Percentiles rank a stretch among this genome's conserved stretches.
phyloP scores from a whole-genome alignment of 2,797 vertebrate genomes.

The Iguana delicatissima region DNA sequence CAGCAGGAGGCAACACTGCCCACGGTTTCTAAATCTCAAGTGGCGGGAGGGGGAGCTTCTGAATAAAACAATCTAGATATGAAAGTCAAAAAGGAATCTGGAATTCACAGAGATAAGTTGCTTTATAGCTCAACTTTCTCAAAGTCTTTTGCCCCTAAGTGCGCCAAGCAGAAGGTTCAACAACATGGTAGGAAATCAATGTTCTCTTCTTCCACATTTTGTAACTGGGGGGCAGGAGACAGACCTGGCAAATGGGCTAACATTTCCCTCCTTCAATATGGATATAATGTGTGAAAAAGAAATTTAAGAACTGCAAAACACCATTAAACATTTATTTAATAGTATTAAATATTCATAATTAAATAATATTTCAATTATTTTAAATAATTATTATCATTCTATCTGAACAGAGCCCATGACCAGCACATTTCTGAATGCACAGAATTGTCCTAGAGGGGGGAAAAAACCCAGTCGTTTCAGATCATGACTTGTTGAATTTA shows the following conservation, averaged over 20 bases:
- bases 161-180: neutral
- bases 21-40: neutral
- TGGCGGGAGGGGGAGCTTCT: neutral
- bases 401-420: neutral
- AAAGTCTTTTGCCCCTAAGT: neutral
- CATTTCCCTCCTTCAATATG: too few relatives aligned
- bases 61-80: neutral
- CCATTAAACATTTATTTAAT: neutral
- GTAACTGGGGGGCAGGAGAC: neutral
- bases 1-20: constrained; percentile 13
- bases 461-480: neutral
- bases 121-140: neutral
- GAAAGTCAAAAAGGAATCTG: neutral
- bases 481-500: neutral
- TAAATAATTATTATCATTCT: neutral
- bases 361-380: neutral
- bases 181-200: neutral
- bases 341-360: neutral
- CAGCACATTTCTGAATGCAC: neutral
- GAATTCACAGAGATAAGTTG: neutral
- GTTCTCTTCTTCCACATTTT: neutral
- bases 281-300: neutral
- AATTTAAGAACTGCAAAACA: neutral
- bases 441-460: neutral
- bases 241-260: neutral